These are phyloP conservation scores for Todus mexicanus DNA, from an alignment of 2,797 vertebrate genomes.

Conservation along the genomic window DNA sequence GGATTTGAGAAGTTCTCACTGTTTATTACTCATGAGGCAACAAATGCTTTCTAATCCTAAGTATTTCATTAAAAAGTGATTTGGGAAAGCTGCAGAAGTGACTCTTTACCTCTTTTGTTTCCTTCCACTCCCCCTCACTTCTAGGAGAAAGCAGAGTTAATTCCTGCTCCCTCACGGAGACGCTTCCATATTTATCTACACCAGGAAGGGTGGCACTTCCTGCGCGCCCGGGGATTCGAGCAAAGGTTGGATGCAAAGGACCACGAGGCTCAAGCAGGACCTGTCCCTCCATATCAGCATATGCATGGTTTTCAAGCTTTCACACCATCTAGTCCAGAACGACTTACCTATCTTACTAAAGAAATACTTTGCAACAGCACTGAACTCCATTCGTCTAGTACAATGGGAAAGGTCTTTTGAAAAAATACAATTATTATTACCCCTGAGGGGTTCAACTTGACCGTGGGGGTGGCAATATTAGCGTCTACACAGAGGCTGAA, in stretches of 20 bases:
- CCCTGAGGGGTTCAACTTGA: neutral
- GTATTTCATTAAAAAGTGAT: slow-evolving; percentile 17
- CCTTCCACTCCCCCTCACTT: neutral
- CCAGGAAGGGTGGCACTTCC: slow-evolving; percentile 60
- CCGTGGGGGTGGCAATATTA: neutral
- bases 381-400: neutral
- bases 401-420: neutral
- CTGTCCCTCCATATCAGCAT: neutral
- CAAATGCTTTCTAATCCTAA: slow-evolving; percentile 18
- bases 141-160: slow-evolving; percentile 34
- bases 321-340: neutral
- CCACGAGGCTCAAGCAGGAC: neutral
- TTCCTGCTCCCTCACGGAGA: slow-evolving; percentile 1
- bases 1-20: neutral
- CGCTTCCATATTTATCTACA: slow-evolving; percentile 30
- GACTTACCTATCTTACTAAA: neutral
- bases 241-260: slow-evolving; percentile 11
- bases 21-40: slow-evolving; percentile 13
- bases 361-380: neutral
- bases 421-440: neutral
- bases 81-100: neutral
- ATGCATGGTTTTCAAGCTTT: neutral
- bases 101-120: neutral
- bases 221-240: neutral
- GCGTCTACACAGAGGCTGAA: neutral